Evolutionary conservation across 2,888 invertebrate genomes (phyloP).

Genomic region (Brachypalpus laphriformis): DNA sequence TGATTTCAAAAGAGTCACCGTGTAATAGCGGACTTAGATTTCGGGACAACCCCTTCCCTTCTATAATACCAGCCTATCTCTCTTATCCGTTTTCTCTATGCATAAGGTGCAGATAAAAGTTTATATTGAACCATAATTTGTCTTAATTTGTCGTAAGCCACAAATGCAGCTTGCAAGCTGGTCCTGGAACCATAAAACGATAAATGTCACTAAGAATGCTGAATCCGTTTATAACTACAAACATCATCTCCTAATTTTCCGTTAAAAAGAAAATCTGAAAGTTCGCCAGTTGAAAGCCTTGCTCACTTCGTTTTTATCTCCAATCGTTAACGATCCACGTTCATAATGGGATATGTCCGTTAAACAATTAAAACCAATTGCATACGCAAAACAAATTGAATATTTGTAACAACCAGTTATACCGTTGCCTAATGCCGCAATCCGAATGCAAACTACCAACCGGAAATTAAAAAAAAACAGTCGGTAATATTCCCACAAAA

Average conservation of each 20-base stretch:
- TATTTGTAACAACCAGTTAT: constrained; percentile 39
- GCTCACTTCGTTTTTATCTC: constrained; percentile 1
- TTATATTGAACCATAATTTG: too few relatives aligned
- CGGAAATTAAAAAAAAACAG: constrained; percentile 65
- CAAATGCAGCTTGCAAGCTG: background rate
- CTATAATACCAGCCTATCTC: too few relatives aligned
- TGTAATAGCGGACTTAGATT: too few relatives aligned
- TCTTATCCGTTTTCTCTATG: too few relatives aligned
- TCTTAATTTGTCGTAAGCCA: too few relatives aligned
- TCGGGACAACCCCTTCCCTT: too few relatives aligned
- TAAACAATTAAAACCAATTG: constrained; percentile 66
- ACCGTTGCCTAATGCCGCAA: constrained; percentile 32
- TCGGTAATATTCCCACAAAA: constrained; percentile 64
- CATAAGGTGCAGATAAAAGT: too few relatives aligned
- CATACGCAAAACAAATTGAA: constrained; percentile 46
- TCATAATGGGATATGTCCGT: constrained; percentile 61
- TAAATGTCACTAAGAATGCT: background rate
- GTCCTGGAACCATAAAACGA: background rate
- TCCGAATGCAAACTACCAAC: constrained; percentile 46
- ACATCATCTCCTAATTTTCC: background rate
- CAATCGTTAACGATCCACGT: background rate
- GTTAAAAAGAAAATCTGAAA: background rate
- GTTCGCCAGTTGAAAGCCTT: background rate
- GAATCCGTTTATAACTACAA: background rate
- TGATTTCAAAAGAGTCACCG: too few relatives aligned